These are phyloP conservation scores for Zaprionus obscuricornis DNA, from an alignment of 2,888 invertebrate genomes.

Conservation along the genomic window DNA sequence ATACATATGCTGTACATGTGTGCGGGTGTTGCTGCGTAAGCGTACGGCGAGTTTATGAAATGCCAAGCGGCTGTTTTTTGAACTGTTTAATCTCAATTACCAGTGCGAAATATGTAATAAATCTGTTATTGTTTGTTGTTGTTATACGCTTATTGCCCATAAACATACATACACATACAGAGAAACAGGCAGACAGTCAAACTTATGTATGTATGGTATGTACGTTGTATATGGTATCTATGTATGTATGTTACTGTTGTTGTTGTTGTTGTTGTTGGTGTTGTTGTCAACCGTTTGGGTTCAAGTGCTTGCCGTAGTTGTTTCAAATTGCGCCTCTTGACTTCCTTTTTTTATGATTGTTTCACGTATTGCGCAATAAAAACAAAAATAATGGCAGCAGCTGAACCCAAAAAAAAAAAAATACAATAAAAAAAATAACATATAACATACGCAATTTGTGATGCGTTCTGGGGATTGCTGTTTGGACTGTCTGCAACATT, in stretches of 20 bases:
- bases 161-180: conserved; percentile 10
- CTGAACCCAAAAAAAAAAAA: conserved; percentile 34
- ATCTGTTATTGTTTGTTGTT: conserved; percentile 74
- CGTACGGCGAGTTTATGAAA: conserved; percentile 70
- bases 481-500: conserved; percentile 43
- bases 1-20: conserved; percentile 12
- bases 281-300: conserved; percentile 53
- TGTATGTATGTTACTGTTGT: conserved; percentile 25
- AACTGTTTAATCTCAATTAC: conserved; percentile 80
- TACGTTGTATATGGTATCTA: conserved; percentile 14
- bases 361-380: conserved; percentile 70
- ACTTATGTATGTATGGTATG: not conserved
- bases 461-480: conserved; percentile 62
- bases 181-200: conserved; percentile 2
- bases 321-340: conserved; percentile 64
- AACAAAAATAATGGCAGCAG: conserved; percentile 72
- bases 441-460: conserved; percentile 72
- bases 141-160: conserved; percentile 40
- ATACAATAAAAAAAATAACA: conserved; percentile 3
- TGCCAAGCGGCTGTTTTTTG: conserved; percentile 73
- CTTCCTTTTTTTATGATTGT: conserved; percentile 63
- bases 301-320: conserved; percentile 73
- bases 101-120: conserved; percentile 76
- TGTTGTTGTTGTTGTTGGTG: conserved; percentile 20
- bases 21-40: conserved; percentile 6